These are phyloP conservation scores for Melopsittacus undulatus DNA, from an alignment of 2,797 vertebrate genomes.

Conservation along the genomic window DNA sequence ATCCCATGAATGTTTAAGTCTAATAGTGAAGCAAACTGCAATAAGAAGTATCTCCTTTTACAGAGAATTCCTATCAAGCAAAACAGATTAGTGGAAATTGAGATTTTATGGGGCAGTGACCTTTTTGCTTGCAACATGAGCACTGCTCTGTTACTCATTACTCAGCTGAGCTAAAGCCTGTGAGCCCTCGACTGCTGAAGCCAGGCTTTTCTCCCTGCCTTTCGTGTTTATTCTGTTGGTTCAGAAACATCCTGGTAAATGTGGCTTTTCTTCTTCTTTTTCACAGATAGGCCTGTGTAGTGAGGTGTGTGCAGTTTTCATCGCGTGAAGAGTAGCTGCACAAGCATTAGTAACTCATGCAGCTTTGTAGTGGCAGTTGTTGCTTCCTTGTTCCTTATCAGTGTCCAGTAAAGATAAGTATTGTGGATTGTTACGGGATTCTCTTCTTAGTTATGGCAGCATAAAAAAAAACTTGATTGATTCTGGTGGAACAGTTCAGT, in stretches of 20 bases:
- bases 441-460: neutral
- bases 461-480: neutral
- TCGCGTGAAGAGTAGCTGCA: neutral
- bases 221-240: neutral
- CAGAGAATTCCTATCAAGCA: neutral
- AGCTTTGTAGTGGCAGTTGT: neutral
- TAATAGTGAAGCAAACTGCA: neutral
- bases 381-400: neutral
- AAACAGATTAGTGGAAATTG: neutral
- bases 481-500: neutral
- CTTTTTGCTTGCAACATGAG: neutral
- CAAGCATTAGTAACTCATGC: neutral
- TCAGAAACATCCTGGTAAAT: neutral
- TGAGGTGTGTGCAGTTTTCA: neutral
- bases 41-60: neutral
- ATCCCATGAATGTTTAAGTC: neutral
- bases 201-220: neutral
- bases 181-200: neutral
- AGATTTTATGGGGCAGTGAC: neutral
- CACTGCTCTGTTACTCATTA: neutral
- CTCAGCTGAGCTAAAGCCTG: neutral
- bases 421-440: neutral
- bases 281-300: neutral
- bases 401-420: neutral
- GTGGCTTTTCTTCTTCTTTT: neutral